Evolutionary conservation across 2,113 vertebrate species (phyloP).

Genomic region (Saguinus imperator): DNA sequence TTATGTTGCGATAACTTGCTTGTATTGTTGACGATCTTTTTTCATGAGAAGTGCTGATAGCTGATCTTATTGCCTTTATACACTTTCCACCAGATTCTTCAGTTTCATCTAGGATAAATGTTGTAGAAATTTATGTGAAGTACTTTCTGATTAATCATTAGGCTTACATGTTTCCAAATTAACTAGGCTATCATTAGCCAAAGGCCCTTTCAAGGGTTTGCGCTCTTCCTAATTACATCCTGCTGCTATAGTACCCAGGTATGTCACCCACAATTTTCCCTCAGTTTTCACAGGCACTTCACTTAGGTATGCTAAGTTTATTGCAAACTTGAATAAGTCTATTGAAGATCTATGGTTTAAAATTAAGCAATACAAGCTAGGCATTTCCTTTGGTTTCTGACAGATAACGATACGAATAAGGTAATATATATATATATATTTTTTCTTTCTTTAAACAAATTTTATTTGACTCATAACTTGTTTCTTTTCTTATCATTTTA

Average conservation of each 20-base stretch:
- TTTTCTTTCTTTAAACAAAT: conserved; percentile 1
- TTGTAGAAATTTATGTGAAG: neutral
- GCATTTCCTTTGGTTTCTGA: neutral
- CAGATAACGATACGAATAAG: neutral
- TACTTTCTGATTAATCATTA: neutral
- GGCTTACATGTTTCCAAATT: neutral
- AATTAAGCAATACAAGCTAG: conserved; percentile 31
- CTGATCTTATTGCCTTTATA: neutral
- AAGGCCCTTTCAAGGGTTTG: neutral
- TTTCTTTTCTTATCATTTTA: conserved; percentile 27
- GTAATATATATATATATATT: neutral
- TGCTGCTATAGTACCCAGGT: neutral
- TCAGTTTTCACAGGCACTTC: neutral
- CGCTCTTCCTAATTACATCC: neutral
- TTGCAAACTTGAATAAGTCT: conserved; percentile 28
- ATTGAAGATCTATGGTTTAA: conserved; percentile 30
- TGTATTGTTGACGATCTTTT: neutral
- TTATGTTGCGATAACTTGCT: neutral
- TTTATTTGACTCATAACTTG: neutral
- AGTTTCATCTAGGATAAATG: neutral
- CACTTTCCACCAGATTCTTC: neutral
- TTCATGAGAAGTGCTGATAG: neutral
- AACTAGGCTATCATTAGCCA: neutral
- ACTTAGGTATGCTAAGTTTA: neutral
- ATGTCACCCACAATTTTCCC: neutral